Percentiles rank a stretch among this genome's conserved stretches.
Conservation (phyloP, 2,113 vertebrate genomes). For the Bettongia penicillata region DNA sequence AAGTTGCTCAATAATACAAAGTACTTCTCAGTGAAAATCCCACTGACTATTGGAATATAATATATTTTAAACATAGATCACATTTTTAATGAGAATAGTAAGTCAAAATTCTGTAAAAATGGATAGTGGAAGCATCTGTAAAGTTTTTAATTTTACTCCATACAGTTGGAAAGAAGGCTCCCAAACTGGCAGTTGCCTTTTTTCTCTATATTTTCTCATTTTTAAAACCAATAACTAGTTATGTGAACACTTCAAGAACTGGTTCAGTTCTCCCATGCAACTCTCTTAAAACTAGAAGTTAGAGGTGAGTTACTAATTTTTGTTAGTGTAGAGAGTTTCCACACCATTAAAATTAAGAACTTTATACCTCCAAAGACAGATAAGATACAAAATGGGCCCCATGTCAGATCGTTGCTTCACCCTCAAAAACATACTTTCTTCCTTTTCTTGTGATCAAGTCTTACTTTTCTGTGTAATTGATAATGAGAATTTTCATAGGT, state of each 20-base stretch:
- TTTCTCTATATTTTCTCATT: not conserved
- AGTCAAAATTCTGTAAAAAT: slow-evolving; percentile 38
- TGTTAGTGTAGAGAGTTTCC: not conserved
- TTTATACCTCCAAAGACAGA: not conserved
- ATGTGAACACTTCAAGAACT: not conserved
- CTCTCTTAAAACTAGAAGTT: not conserved
- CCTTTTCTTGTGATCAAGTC: slow-evolving; percentile 27
- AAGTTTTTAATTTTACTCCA: not conserved
- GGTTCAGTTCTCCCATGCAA: not conserved
- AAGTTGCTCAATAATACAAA: not conserved
- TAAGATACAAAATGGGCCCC: not conserved
- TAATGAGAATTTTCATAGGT: slow-evolving; percentile 5
- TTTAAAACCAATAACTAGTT: not conserved
- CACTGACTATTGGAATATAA: not conserved
- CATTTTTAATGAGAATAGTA: slow-evolving; percentile 40
- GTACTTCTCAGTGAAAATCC: not conserved
- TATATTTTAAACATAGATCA: slow-evolving; percentile 2
- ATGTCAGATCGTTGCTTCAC: not conserved
- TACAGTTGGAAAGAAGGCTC: not conserved
- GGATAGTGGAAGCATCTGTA: not conserved
- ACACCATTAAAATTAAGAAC: not conserved
- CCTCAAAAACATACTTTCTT: not conserved
- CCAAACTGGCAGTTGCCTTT: not conserved
- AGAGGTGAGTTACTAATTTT: not conserved
- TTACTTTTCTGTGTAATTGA: not conserved